These are phyloP conservation scores for Bembecia ichneumoniformis DNA, from an alignment of 2,888 invertebrate species.

Conservation along the genomic window DNA sequence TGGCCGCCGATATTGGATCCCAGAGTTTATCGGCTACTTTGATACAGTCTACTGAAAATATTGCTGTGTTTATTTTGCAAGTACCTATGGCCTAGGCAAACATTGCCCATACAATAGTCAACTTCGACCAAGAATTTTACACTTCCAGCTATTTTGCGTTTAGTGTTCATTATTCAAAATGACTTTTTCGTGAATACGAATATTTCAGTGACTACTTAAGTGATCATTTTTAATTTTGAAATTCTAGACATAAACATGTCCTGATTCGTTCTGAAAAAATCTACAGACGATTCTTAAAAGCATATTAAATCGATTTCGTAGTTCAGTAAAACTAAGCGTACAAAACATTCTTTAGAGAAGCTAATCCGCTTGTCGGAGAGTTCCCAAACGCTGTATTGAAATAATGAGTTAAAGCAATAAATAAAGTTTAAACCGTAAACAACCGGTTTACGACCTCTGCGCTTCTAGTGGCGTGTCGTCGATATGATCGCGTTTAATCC, in stretches of 20 bases:
- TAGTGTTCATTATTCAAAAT: no score
- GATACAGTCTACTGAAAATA: slow-evolving; percentile 41
- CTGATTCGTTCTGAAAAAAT: no score
- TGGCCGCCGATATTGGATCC: slow-evolving; percentile 61
- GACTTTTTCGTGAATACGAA: no score
- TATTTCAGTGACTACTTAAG: no score
- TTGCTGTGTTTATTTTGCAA: slow-evolving; percentile 5
- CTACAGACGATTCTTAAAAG: no score
- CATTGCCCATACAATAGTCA: neutral
- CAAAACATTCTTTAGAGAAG: no score
- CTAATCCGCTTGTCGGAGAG: no score
- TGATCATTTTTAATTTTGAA: no score
- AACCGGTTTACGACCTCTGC: slow-evolving; percentile 17
- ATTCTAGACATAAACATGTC: no score
- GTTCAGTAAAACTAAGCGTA: no score
- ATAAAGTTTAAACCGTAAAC: slow-evolving; percentile 29
- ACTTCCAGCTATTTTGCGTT: neutral
- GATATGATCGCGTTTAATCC: slow-evolving; percentile 17
- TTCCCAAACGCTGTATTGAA: no score
- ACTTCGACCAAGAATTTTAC: neutral
- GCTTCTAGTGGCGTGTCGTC: slow-evolving; percentile 3
- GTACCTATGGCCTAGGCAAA: neutral
- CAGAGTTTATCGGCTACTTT: slow-evolving; percentile 48
- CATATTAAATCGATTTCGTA: no score
- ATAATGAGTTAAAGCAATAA: slow-evolving; percentile 11